Evolutionary conservation across 2,797 vertebrate species (phyloP), one percentile per base, ranked within the genome.

Genomic region (Sparus aurata): DNA sequence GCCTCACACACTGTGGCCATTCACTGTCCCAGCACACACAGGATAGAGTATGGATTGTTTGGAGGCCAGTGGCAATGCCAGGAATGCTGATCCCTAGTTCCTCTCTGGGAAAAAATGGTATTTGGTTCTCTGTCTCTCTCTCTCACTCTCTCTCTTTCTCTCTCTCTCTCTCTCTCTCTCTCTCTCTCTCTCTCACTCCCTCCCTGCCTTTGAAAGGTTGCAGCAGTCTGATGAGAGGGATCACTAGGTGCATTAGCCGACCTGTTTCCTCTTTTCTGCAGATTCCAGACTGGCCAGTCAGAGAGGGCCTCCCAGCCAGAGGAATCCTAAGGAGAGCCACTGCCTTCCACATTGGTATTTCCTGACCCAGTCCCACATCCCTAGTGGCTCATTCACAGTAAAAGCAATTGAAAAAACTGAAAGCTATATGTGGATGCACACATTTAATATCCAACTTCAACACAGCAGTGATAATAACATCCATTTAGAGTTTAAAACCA

Each of bases 21-120:
- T 95, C 93, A 94, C 87, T 58, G 53, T 61, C 43, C 54, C 27
- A 66, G 83, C 84, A 73, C 87, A 91, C 86, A 92, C 90, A 87
- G 89, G 86, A 94, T 94, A 94, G 77, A 93, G 91, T 92, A 89
- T 54, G 87, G 88, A 95, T 94, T 93, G 92, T 94, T 92, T 87
- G 82, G 79, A 86, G 75, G 90, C 80, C 71, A 47, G 86, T 84
- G 90, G 91, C 87, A 90, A 91, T 93, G 92, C 90, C 90, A 92
- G 90, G 92, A 95, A 94, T 94, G 91, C 86, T 90, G 83, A 90
- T 85, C 79, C 81, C 82, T 68, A 90, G 91, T 92, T 94, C 90
- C 87, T 93, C 85, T 85, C 73, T 90, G 91, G 89, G 92, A 90
- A 84, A 86, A 89, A 86, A 71, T 41, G 80, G 73, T 85, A 86